Percentiles rank a stretch among this genome's conserved stretches.
These are phyloP conservation scores for Anaspis maculata DNA, from an alignment of 2,888 invertebrate genomes.

Conservation along the genomic window DNA sequence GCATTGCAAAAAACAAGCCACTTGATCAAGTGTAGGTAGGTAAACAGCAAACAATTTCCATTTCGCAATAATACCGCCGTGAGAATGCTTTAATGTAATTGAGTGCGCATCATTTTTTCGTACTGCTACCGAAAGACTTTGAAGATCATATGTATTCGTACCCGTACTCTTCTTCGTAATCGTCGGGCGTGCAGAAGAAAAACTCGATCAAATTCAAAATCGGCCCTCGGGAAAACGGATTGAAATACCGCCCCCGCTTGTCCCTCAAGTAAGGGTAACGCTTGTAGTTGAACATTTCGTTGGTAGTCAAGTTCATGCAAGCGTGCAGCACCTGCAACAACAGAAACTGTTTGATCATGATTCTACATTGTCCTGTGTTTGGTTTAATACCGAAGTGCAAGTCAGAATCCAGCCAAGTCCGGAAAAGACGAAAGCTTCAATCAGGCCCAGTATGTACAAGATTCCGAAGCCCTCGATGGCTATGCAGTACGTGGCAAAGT, in stretches of 20 bases:
- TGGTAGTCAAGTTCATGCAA: constrained; percentile 88
- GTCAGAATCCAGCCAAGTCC: constrained; percentile 81
- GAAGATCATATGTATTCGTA: constrained; percentile 39
- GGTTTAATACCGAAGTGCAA: constrained; percentile 72
- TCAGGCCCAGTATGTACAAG: constrained; percentile 72
- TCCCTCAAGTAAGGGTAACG: constrained; percentile 84
- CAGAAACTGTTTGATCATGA: too few species aligned
- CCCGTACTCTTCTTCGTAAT: constrained; percentile 58
- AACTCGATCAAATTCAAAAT: constrained; percentile 82
- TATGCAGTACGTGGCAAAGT: constrained; percentile 79
- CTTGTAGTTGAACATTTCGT: constrained; percentile 92
- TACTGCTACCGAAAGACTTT: too few species aligned
- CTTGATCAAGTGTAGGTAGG: too few species aligned
- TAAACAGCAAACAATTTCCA: too few species aligned
- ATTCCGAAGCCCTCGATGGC: constrained; percentile 78
- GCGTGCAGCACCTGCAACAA: constrained; percentile 80
- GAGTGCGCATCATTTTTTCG: too few species aligned
- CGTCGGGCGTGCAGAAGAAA: constrained; percentile 77
- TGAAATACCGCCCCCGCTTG: constrained; percentile 79
- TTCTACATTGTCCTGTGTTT: too few species aligned
- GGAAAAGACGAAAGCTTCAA: constrained; percentile 78
- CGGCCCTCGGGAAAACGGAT: constrained; percentile 86
- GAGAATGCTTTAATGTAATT: too few species aligned
- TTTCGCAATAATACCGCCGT: too few species aligned
- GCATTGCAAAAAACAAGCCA: too few species aligned